These are phyloP conservation scores for Nipponia nippon DNA, from an alignment of 2,113 vertebrate genomes.

Conservation along the genomic window DNA sequence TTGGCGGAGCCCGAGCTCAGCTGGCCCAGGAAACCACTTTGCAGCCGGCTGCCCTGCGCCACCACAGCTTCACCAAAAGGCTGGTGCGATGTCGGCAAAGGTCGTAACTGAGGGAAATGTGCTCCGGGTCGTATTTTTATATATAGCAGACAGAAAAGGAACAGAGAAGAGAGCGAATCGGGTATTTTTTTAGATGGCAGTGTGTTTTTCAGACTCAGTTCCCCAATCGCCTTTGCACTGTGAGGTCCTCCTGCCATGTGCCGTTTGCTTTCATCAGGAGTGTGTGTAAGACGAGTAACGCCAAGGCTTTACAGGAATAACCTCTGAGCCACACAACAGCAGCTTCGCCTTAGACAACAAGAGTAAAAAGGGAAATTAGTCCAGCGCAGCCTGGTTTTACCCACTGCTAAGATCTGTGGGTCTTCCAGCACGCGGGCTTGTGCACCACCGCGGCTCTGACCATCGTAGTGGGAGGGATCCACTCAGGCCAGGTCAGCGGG, in stretches of 20 bases:
- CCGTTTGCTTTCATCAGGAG: not conserved
- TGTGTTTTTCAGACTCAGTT: not conserved
- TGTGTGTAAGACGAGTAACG: not conserved
- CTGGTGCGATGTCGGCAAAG: fast-evolving
- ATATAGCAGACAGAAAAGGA: not conserved
- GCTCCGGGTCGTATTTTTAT: not conserved
- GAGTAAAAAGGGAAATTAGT: not conserved
- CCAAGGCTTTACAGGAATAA: not conserved
- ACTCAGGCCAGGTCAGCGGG: not conserved
- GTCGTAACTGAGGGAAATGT: not conserved
- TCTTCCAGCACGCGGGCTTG: not conserved
- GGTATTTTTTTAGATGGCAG: fast-evolving
- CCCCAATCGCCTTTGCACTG: not conserved
- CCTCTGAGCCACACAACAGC: not conserved
- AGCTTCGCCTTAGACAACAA: not conserved
- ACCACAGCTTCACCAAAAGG: not conserved
- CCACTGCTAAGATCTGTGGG: not conserved
- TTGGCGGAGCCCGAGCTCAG: not conserved
- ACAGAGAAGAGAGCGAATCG: not conserved
- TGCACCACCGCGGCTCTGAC: fast-evolving
- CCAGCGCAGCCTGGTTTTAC: not conserved
- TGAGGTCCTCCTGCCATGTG: fast-evolving
- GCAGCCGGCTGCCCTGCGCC: not conserved
- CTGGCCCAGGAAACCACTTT: not conserved
- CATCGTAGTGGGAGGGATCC: fast-evolving